A percentile compares a stretch with the other conserved stretches of the same genome.
Evolutionary conservation across 2,888 invertebrate species (phyloP).

Genomic region (Drosophila falleni): DNA sequence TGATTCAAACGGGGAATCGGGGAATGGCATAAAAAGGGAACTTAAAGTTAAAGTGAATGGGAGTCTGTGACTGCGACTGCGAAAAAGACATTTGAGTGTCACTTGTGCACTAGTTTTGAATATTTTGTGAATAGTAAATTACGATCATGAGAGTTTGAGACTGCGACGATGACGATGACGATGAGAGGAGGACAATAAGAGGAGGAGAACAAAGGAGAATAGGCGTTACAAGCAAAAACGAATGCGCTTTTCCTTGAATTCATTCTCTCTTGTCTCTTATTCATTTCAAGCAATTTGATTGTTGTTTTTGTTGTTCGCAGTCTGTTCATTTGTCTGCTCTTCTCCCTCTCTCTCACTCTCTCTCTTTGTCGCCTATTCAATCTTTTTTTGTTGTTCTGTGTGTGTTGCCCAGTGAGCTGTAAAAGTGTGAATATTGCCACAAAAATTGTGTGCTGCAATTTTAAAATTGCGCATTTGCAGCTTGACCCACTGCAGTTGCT

Average conservation of each 20-base stretch:
- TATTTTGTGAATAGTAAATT: constrained; percentile 78
- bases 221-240: not conserved
- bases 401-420: constrained; percentile 26
- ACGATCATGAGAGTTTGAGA: constrained; percentile 63
- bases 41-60: not conserved
- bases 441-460: constrained; percentile 53
- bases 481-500: constrained; percentile 34
- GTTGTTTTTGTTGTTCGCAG: constrained; percentile 11
- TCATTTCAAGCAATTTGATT: constrained; percentile 48
- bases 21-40: not conserved
- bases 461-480: constrained; percentile 54
- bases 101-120: constrained; percentile 76
- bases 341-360: not conserved
- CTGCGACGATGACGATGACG: not conserved
- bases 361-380: too few species aligned
- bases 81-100: constrained; percentile 77
- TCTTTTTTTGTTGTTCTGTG: not conserved
- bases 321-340: constrained; percentile 10
- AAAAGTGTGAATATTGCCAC: constrained; percentile 59
- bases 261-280: constrained; percentile 30
- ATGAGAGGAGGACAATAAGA: constrained; percentile 5
- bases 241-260: constrained; percentile 4
- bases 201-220: not conserved
- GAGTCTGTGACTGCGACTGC: constrained; percentile 55
- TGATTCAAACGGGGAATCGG: constrained; percentile 1